These are phyloP conservation scores for Seriola rivoliana DNA, from an alignment of 2,113 vertebrate genomes.

Conservation along the genomic window DNA sequence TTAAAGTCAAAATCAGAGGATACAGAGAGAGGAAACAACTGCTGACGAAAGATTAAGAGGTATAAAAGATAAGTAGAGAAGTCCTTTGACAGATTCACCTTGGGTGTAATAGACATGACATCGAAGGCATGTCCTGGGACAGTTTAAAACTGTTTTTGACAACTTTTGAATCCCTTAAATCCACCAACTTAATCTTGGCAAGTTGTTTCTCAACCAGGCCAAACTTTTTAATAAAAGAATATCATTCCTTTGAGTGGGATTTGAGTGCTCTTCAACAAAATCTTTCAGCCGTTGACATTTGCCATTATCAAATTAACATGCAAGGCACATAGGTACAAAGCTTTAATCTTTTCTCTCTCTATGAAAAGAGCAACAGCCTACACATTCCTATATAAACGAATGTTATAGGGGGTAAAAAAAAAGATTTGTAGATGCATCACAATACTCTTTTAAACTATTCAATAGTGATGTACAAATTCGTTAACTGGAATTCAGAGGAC, in stretches of 20 bases:
- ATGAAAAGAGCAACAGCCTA: not conserved
- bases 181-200: slow-evolving; percentile 8
- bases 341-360: not conserved
- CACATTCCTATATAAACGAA: not conserved
- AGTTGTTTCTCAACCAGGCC: not conserved
- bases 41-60: slow-evolving; percentile 34
- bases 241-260: not conserved
- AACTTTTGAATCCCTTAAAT: slow-evolving; percentile 26
- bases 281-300: not conserved
- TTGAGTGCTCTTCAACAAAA: not conserved
- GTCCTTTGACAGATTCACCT: slow-evolving; percentile 41
- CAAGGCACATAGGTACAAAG: not conserved
- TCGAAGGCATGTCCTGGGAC: slow-evolving; percentile 2
- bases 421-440: not conserved
- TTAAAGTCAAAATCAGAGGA: slow-evolving; percentile 46
- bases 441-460: not conserved
- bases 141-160: slow-evolving; percentile 29
- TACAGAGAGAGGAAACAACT: slow-evolving; percentile 35
- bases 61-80: slow-evolving; percentile 38
- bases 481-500: slow-evolving; percentile 1
- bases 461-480: not conserved
- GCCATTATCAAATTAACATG: not conserved
- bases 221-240: slow-evolving; percentile 18
- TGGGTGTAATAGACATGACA: slow-evolving; percentile 33
- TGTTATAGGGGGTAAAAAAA: too few species aligned